Conservation (phyloP, 2,113 vertebrate species). For the Phrynocephalus versicolor region DNA sequence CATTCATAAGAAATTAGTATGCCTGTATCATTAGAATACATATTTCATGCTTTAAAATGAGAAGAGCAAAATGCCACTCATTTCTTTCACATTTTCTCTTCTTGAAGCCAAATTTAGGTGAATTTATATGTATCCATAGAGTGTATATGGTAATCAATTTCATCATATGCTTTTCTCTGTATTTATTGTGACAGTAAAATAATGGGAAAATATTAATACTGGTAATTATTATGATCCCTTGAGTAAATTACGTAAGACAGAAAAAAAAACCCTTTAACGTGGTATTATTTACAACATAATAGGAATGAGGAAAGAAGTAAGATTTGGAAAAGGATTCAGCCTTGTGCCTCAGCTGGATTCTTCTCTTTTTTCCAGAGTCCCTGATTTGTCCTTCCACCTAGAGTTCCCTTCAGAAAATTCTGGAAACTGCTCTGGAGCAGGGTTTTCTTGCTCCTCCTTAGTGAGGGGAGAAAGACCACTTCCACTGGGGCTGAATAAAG, state of each 20-base stretch:
- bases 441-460: no score
- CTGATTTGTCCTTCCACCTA: no score
- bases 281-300: not conserved
- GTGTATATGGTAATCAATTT: not conserved
- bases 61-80: not conserved
- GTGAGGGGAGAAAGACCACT: no score
- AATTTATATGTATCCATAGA: not conserved
- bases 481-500: no score
- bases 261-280: not conserved
- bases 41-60: not conserved
- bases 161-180: not conserved
- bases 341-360: no score
- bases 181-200: no score
- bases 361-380: no score
- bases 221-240: not conserved
- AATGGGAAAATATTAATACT: no score
- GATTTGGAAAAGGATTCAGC: not conserved
- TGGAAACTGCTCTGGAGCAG: no score
- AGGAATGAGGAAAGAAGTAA: not conserved
- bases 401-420: no score
- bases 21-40: not conserved
- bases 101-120: no score
- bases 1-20: not conserved
- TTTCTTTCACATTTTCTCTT: no score
- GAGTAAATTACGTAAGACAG: not conserved